These are phyloP conservation scores for Conus betulinus DNA, from an alignment of 1,140 invertebrate species.

Conservation along the genomic window DNA sequence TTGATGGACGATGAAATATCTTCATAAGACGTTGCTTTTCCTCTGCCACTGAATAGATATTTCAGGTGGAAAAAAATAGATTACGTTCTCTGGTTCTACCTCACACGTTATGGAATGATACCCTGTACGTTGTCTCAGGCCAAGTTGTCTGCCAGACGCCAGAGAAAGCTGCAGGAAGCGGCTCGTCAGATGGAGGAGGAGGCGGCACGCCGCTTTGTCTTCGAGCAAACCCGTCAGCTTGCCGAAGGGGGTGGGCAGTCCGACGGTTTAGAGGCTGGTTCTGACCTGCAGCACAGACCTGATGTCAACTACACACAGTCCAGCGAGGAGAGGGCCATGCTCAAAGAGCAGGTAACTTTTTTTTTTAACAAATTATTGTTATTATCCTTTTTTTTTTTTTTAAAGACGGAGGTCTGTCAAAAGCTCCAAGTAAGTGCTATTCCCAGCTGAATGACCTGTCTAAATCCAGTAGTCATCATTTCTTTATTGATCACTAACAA, in stretches of 20 bases:
- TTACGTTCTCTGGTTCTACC: no score
- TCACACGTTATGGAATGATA: no score
- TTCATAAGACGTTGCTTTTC: no score
- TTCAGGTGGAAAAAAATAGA: no score
- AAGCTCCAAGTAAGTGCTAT: no score
- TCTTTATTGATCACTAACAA: no score
- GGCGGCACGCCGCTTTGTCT: conserved; percentile 65
- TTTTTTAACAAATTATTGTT: not conserved
- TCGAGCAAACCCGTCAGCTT: conserved; percentile 67
- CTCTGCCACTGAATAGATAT: no score
- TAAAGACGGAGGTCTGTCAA: no score
- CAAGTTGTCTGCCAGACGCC: conserved; percentile 63
- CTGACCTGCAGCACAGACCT: conserved; percentile 62
- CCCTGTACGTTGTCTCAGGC: conserved; percentile 31
- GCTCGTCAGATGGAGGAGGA: conserved; percentile 63
- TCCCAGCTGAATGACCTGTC: no score
- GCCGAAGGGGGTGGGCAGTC: conserved; percentile 44
- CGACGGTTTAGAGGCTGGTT: conserved; percentile 35
- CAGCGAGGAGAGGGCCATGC: conserved; percentile 66
- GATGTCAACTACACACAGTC: conserved; percentile 59
- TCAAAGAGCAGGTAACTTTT: conserved; percentile 65
- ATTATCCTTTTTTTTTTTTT: no score
- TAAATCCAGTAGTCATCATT: no score
- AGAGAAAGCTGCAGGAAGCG: conserved; percentile 56
- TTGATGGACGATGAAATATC: no score